Conservation (phyloP, 2,888 invertebrate genomes). For the Calliscelio sp. region DNA sequence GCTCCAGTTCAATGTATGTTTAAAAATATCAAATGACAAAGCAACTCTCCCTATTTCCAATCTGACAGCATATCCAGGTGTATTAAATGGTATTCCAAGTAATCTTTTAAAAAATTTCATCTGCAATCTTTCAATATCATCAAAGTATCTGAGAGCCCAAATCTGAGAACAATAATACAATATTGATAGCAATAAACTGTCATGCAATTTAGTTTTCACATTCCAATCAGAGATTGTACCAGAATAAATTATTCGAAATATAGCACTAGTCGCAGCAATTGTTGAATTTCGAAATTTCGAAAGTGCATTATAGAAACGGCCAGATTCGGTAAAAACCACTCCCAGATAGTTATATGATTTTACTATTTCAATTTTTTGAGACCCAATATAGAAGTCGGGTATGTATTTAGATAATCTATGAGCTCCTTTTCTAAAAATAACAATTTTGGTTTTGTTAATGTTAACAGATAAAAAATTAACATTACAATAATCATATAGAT, state of each 20-base stretch:
- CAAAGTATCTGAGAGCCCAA: not conserved
- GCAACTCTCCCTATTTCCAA: not conserved
- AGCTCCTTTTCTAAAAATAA: constrained; percentile 20
- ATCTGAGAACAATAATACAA: not conserved
- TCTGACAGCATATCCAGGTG: not conserved
- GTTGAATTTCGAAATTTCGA: not conserved
- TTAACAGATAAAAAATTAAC: constrained; percentile 6
- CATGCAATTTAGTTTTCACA: not conserved
- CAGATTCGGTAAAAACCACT: not conserved
- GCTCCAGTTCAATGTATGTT: not conserved
- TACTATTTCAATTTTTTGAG: constrained; percentile 2
- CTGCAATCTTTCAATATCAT: not conserved
- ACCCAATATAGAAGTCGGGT: not conserved
- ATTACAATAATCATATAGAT: constrained; percentile 2
- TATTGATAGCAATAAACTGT: not conserved
- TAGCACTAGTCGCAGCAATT: not conserved
- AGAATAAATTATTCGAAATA: not conserved
- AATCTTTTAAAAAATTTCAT: not conserved
- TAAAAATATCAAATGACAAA: not conserved
- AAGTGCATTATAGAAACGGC: not conserved
- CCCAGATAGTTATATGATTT: constrained; percentile 22
- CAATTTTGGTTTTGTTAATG: constrained; percentile 4
- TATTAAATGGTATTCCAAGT: not conserved
- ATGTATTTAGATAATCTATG: not conserved
- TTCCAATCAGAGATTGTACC: not conserved